Evolutionary conservation across 2,888 invertebrate species (phyloP), one percentile per base, ranked within the genome.

Genomic region (Callinectes sapidus): DNA sequence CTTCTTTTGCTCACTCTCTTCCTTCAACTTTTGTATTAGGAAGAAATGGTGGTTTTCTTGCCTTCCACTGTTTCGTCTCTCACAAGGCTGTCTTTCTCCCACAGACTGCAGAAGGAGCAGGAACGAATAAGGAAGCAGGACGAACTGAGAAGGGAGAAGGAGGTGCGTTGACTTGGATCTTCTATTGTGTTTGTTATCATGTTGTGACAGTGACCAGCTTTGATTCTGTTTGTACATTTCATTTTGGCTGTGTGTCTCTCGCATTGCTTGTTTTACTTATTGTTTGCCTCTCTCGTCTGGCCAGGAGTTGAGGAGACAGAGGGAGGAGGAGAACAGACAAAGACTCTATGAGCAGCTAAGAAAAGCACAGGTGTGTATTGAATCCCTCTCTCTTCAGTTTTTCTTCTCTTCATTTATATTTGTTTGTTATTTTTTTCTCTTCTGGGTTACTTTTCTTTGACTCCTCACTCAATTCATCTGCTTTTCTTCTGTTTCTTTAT

Each of bases 291-390:
- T 91, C n/a, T 16, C 42, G 28, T 28, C 61, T 10, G 28, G 28
- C 2, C 95, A 96, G 94, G 96, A 96, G 97, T 97, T 98, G 95
- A 97, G 97, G 96, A 97, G 97, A 96, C 97, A 97, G 94, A 98
- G 98, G 95, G 98, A 98, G 96, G 98, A 98, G 95, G 96, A 97
- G 95, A 98, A 98, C 96, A 97, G 97, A 95, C 97, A 97, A 95
- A 97, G 97, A 95, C 97, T 97, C 95, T 98, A 98, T 96, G 98
- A 98, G 95, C 97, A 98, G 95, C 97, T 97, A 95, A 97, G 98
- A 95, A 97, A 97, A 96, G 98, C 98, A 96, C 98, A 98, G 98
- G 98, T 98, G 96, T 95, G 95, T 94, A 16, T 81, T 2, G 32
- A 1, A n/a, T n/a, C n/a, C n/a, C n/a, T n/a, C n/a, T n/a, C n/a